phyloP scores from a whole-genome alignment of 2,797 vertebrate genomes.

The Meda fulgida region DNA sequence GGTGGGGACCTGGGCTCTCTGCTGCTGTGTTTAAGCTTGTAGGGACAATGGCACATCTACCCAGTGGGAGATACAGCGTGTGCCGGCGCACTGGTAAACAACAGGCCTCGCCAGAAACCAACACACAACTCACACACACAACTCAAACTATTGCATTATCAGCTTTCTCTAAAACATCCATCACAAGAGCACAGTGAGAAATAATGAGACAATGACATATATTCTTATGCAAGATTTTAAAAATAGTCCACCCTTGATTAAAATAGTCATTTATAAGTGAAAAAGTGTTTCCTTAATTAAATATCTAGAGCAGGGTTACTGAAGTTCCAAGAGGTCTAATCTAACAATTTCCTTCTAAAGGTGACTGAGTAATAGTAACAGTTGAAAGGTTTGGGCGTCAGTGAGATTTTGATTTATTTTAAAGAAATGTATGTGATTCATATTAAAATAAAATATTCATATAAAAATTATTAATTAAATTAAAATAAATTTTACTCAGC shows the following conservation, averaged over 20 bases:
- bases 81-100: constrained; percentile 43
- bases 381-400: neutral
- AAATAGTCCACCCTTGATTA: constrained; percentile 12
- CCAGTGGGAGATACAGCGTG: constrained; percentile 8
- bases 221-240: neutral
- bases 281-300: constrained; percentile 23
- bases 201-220: constrained; percentile 6
- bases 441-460: too few relatives aligned
- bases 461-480: too few relatives aligned
- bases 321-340: neutral
- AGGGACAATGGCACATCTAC: constrained; percentile 15
- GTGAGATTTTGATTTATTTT: too few relatives aligned
- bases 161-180: neutral
- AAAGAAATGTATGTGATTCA: neutral
- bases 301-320: neutral
- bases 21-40: constrained; percentile 24
- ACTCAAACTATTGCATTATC: too few relatives aligned
- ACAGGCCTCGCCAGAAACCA: constrained; percentile 2
- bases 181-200: neutral
- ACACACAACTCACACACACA: neutral
- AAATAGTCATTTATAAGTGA: constrained; percentile 1
- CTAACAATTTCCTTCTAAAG: neutral
- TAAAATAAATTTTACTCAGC: neutral
- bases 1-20: neutral
- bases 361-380: neutral